Percentiles rank a stretch among this genome's conserved stretches.
Conservation (phyloP, 2,888 invertebrate genomes). For the Exephanes ischioxanthus region DNA sequence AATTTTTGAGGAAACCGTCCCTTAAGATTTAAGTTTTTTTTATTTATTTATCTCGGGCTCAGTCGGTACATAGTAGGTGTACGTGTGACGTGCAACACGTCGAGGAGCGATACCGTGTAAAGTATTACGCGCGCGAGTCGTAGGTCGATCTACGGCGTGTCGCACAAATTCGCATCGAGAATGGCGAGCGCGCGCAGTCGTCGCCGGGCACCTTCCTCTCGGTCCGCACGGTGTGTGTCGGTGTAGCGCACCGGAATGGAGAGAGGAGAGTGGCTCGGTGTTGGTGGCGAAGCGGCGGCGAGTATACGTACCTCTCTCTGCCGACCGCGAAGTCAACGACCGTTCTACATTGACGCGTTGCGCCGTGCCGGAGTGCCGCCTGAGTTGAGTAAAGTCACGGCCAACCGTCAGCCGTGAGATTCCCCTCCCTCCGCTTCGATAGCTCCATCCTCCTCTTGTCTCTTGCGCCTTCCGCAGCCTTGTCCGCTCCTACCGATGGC, state of each 20-base stretch:
- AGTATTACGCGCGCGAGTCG: constrained; percentile 62
- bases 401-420: constrained; percentile 84
- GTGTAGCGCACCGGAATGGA: neutral
- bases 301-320: constrained; percentile 57
- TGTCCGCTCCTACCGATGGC: constrained; percentile 60
- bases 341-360: constrained; percentile 85
- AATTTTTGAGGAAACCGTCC: neutral
- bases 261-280: constrained; percentile 18
- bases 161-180: constrained; percentile 50
- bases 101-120: constrained; percentile 25
- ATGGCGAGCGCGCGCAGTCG: constrained; percentile 13
- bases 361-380: constrained; percentile 80
- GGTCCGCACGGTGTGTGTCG: neutral
- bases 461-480: constrained; percentile 63
- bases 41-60: constrained; percentile 5
- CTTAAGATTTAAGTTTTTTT: neutral
- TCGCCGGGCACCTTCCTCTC: constrained; percentile 17
- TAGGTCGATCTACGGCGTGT: constrained; percentile 58
- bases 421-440: constrained; percentile 78
- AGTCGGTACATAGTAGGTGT: constrained; percentile 15
- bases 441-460: constrained; percentile 69
- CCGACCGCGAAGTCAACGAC: constrained; percentile 82
- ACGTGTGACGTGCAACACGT: constrained; percentile 29
- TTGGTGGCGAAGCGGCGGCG: constrained; percentile 27
- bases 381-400: constrained; percentile 84